Conservation (phyloP, 2,113 vertebrate genomes). For the Terrapene triunguis region DNA sequence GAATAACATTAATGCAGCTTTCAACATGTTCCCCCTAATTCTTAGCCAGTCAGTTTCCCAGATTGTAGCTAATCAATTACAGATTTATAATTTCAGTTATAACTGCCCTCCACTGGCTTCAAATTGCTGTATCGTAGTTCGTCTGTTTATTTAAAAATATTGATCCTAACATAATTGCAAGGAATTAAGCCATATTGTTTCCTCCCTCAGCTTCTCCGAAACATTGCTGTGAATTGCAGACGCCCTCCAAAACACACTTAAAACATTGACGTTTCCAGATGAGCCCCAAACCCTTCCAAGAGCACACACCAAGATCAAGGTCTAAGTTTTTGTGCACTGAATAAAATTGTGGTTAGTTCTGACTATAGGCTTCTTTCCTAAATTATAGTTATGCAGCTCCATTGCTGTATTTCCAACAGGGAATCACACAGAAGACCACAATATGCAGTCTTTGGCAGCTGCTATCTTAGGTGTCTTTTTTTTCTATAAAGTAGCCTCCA, state of each 20-base stretch:
- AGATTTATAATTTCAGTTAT: not conserved
- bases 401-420: constrained; percentile 46
- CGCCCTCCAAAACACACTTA: not conserved
- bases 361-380: not conserved
- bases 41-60: not conserved
- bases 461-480: constrained; percentile 5
- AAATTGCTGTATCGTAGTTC: not conserved
- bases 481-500: not conserved
- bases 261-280: not conserved
- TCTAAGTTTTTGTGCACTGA: not conserved
- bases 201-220: not conserved
- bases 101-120: not conserved
- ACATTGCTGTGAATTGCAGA: not conserved
- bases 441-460: not conserved
- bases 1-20: not conserved
- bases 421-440: not conserved
- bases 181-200: not conserved
- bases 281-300: not conserved
- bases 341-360: constrained; percentile 27
- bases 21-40: too few species aligned
- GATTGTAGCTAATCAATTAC: not conserved
- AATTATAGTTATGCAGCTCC: constrained; percentile 35
- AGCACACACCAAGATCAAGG: not conserved
- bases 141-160: not conserved
- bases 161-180: not conserved